Base-by-base conservation (phyloP, 1,140 invertebrate genomes). In the Aphidius ervi region DNA sequence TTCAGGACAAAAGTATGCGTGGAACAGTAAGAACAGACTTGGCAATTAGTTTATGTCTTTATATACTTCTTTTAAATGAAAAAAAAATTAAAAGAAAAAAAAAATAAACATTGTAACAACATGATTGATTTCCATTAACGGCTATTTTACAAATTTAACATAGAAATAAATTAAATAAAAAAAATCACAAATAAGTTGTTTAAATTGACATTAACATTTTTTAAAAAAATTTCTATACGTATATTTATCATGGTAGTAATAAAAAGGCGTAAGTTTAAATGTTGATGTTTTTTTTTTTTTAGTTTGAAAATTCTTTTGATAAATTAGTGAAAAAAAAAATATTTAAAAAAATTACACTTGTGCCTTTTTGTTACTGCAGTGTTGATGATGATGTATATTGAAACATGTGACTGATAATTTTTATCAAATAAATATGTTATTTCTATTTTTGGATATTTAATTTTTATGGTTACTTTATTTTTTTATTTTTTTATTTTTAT, bases 41-140 rank as follows among this genome's bases (percentile, higher is more conserved):
- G 23, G 52, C 52, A 54, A 54, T 54, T 54, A 54, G 52, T 54
- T 54, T 54, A n/a, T 54, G 40, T 54, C 52, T 40, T 40, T 9
- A 41, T 16, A 16, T 16, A 16, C 16, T 16, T 54, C 42, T 43
- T 43, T 10, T 16, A 16, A 16, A 16, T 16, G 16, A 7, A 9
- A 7, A 54, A 54, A 41, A 40, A 42, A 54, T 46, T 53, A 40
- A 4, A 41, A 6, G 58, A 52, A 59, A 53, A 40, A 46, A 52
- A 50, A 39, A 41, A n/a, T n/a, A 52, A 16, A 43, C 9, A 41
- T 23, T 42, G 16, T 40, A 41, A 40, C 20, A 40, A 16, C 52
- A 40, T 42, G 42, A 54, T 39, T 54, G 9, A 16, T 42, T 54
- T n/a, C 37, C 52, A 54, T 54, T 54, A 41, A 6, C 10, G 42